Evolutionary conservation across 2,888 invertebrate genomes (phyloP).

Genomic region (Dicyrtomina minuta): DNA sequence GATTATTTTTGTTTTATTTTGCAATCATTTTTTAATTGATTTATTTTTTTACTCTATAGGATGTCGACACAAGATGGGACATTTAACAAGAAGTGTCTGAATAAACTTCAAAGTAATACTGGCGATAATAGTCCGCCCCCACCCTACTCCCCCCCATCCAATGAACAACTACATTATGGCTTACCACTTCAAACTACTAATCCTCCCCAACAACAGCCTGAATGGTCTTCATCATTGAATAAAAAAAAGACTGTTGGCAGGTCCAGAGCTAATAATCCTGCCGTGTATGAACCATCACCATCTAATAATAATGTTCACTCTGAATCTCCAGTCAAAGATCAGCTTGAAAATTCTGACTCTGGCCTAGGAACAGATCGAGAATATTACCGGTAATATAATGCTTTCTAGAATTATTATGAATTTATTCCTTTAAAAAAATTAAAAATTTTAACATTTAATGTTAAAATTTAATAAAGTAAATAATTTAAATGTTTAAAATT

Average conservation of each 20-base stretch:
- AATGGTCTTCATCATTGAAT: neutral
- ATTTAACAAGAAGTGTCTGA: too few species aligned
- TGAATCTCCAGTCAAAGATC: neutral
- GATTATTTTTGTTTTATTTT: too few species aligned
- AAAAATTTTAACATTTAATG: neutral
- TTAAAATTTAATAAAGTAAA: neutral
- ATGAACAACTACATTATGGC: too few species aligned
- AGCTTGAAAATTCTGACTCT: conserved; percentile 77
- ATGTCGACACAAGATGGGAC: too few species aligned
- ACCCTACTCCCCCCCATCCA: too few species aligned
- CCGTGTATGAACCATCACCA: too few species aligned
- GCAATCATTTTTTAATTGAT: too few species aligned
- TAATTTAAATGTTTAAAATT: conserved; percentile 5
- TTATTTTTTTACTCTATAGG: too few species aligned
- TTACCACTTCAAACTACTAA: too few species aligned
- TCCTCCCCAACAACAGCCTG: conserved; percentile 40
- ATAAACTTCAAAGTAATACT: too few species aligned
- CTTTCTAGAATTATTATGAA: neutral
- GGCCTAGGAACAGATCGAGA: conserved; percentile 74
- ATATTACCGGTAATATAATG: conserved; percentile 57
- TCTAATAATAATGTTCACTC: neutral
- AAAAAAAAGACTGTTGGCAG: neutral
- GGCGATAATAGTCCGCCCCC: too few species aligned
- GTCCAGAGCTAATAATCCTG: too few species aligned
- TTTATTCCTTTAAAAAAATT: neutral